A percentile compares a stretch with the other conserved stretches of the same genome.
Evolutionary conservation across 2,113 vertebrate genomes (phyloP).

Genomic region (Sinocyclocheilus anophthalmus): DNA sequence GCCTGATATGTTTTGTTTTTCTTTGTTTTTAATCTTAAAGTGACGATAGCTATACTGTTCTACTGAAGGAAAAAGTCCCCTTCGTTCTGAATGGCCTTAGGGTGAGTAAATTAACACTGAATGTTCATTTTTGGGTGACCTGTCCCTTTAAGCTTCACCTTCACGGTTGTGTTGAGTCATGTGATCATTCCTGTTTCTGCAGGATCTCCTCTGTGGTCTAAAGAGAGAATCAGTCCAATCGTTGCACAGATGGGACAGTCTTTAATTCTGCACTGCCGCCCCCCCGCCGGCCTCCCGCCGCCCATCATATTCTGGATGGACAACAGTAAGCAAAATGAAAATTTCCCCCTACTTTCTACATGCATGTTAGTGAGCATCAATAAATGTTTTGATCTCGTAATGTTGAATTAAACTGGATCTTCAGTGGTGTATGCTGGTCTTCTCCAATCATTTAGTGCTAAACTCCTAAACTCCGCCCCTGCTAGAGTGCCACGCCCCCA

Average conservation of each 20-base stretch:
- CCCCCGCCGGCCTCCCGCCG: constrained; percentile 91
- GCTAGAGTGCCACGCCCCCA: background rate
- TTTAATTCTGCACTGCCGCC: constrained; percentile 86
- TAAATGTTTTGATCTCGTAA: background rate
- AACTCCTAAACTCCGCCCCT: background rate
- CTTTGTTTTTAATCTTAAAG: too few relatives aligned
- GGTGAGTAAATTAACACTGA: background rate
- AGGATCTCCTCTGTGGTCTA: constrained; percentile 98
- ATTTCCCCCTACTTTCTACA: background rate
- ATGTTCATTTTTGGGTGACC: too few relatives aligned
- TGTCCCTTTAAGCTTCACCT: background rate
- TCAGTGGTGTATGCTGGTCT: background rate
- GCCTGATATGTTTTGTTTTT: background rate
- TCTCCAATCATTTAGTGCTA: background rate
- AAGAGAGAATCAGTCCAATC: constrained; percentile 88
- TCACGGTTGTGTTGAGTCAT: background rate
- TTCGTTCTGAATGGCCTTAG: background rate
- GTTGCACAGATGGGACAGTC: constrained; percentile 83
- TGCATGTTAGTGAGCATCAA: background rate
- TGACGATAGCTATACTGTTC: background rate
- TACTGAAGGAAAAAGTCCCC: background rate
- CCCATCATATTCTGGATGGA: constrained; percentile 99
- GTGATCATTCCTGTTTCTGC: constrained; percentile 24
- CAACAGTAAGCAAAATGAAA: constrained; percentile 82
- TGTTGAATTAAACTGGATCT: background rate